Conservation (phyloP, 2,888 invertebrate species). For the Octonoba sinensis region DNA sequence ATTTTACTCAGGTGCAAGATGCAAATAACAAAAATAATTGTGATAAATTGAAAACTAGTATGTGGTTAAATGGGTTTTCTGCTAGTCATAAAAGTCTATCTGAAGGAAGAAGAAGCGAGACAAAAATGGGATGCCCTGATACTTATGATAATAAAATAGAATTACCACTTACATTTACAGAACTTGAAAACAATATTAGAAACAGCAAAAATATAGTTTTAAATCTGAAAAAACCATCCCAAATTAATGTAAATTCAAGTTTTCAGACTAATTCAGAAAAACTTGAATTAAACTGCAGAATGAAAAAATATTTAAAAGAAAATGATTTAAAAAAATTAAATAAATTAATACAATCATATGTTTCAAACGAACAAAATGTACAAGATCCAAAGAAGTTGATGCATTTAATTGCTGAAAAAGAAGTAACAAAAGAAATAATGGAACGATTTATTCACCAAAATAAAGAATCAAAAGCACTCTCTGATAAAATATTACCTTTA, state of each 20-base stretch:
- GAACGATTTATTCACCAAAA: conserved; percentile 14
- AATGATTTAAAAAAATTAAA: conserved; percentile 23
- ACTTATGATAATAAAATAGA: no score
- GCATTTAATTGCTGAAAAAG: conserved; percentile 28
- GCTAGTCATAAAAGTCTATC: no score
- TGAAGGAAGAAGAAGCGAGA: no score
- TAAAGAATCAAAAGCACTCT: conserved; percentile 1
- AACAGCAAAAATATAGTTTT: conserved; percentile 2
- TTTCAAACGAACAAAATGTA: conserved; percentile 38
- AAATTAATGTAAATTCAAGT: no score
- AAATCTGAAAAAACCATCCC: no score
- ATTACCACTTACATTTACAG: background rate
- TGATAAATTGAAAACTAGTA: no score
- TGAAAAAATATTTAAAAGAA: conserved; percentile 10
- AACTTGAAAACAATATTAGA: background rate
- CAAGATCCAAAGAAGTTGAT: conserved; percentile 29
- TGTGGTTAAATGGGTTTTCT: no score
- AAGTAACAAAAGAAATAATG: conserved; percentile 20
- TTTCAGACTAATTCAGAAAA: no score
- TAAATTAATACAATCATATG: conserved; percentile 40
- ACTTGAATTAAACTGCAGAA: no score
- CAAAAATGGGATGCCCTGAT: no score
- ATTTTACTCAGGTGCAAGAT: no score
- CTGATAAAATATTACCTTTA: conserved; percentile 30
- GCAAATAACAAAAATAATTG: no score